phyloP scores from a whole-genome alignment of 1,140 invertebrate genomes.

The Saccostrea echinata region DNA sequence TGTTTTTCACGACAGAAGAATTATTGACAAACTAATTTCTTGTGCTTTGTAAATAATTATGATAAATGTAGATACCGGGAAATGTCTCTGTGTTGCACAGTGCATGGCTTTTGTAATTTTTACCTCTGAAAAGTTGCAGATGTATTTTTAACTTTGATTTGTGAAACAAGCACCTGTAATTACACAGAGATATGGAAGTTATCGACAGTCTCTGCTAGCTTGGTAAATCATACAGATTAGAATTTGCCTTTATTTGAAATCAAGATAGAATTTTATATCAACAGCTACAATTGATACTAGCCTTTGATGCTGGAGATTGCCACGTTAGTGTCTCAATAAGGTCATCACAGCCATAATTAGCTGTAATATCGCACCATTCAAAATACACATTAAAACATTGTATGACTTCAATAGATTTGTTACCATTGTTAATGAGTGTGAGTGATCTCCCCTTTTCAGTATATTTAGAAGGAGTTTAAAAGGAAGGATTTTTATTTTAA shows the following conservation, averaged over 20 bases:
- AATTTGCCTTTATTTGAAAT: constrained; percentile 48
- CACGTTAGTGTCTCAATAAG: constrained; percentile 41
- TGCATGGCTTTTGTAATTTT: constrained; percentile 31
- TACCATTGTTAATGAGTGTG: background rate
- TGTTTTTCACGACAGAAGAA: constrained; percentile 15
- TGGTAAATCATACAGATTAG: constrained; percentile 42
- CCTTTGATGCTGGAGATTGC: constrained; percentile 18
- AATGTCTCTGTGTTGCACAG: constrained; percentile 15
- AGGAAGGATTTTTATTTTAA: background rate
- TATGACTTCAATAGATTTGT: background rate
- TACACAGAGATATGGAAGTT: constrained; percentile 33
- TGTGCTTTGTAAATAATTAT: constrained; percentile 38
- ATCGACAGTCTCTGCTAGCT: constrained; percentile 3
- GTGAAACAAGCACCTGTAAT: constrained; percentile 42
- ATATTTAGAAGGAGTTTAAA: background rate
- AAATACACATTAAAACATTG: constrained; percentile 2
- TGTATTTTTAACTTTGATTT: constrained; percentile 33
- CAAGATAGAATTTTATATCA: constrained; percentile 46
- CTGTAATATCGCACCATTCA: constrained; percentile 31
- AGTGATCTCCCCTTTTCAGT: background rate
- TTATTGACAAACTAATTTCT: constrained; percentile 41
- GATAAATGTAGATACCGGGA: constrained; percentile 39
- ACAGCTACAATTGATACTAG: constrained; percentile 33
- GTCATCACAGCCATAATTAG: constrained; percentile 25
- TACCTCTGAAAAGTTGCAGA: constrained; percentile 43